phyloP scores from a whole-genome alignment of 2,797 vertebrate species.

The Protosalanx chinensis region DNA sequence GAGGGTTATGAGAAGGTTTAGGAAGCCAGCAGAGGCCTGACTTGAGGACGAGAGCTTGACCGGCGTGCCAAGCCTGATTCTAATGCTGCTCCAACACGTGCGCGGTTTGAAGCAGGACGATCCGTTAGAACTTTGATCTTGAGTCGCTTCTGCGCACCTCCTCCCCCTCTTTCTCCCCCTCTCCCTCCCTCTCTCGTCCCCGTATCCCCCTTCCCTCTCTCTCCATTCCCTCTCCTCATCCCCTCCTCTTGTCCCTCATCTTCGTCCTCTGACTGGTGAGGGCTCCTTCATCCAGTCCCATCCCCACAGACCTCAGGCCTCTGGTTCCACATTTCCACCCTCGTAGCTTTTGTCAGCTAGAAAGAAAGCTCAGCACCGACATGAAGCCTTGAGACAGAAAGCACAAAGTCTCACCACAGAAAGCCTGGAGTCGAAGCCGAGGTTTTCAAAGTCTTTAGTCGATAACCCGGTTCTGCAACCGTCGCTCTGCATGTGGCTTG shows the following conservation, averaged over 20 bases:
- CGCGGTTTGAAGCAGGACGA: no score
- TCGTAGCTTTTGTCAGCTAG: neutral
- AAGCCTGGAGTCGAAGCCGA: neutral
- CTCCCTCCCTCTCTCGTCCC: conserved; percentile 4
- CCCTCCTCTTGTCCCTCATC: conserved; percentile 30
- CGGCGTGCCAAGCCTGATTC: no score
- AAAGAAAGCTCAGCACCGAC: neutral
- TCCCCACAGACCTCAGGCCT: neutral
- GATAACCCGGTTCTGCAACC: no score
- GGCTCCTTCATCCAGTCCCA: conserved; percentile 15
- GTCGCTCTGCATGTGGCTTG: neutral
- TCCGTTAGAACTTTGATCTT: neutral
- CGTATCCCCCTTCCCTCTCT: conserved; percentile 14
- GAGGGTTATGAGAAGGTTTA: no score
- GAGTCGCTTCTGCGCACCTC: no score
- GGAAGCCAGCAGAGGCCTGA: no score
- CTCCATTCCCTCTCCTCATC: conserved; percentile 34
- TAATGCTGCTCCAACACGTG: no score
- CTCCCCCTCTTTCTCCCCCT: no score
- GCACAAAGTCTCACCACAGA: neutral
- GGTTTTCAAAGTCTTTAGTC: neutral
- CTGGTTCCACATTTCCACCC: neutral
- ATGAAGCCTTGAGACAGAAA: neutral
- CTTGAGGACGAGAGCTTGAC: no score
- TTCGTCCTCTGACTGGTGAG: conserved; percentile 9